Percentiles rank a stretch among this genome's conserved stretches.
Conservation (phyloP, 2,888 invertebrate species). For the Lithodes maja region DNA sequence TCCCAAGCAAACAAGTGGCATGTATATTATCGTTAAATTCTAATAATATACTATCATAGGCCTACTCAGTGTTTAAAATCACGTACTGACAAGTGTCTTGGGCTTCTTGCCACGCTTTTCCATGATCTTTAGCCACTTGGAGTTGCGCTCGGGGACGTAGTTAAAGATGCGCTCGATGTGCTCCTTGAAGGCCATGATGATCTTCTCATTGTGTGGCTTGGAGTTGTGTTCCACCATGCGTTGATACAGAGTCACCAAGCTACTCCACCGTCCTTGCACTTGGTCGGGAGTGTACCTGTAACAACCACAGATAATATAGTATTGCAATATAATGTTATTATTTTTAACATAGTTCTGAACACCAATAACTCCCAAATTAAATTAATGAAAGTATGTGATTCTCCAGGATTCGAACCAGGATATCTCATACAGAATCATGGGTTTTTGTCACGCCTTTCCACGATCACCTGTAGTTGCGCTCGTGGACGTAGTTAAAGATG, state of each 20-base stretch:
- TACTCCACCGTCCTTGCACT: conserved; percentile 61
- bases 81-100: conserved; percentile 39
- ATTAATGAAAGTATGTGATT: too few relatives aligned
- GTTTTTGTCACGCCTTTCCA: conserved; percentile 56
- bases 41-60: too few relatives aligned
- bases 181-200: conserved; percentile 50
- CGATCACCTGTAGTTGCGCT: conserved; percentile 57
- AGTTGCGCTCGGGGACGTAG: conserved; percentile 55
- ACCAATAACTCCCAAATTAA: too few relatives aligned
- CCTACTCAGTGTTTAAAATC: too few relatives aligned
- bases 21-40: too few relatives aligned
- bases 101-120: conserved; percentile 57
- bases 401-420: too few relatives aligned
- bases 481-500: conserved; percentile 52
- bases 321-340: too few relatives aligned
- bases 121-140: conserved; percentile 60
- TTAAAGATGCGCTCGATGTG: conserved; percentile 51
- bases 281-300: conserved; percentile 55
- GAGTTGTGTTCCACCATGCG: conserved; percentile 59
- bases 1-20: too few relatives aligned
- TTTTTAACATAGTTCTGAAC: too few relatives aligned
- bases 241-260: conserved; percentile 51
- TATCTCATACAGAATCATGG: too few relatives aligned
- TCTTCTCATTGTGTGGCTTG: conserved; percentile 48
- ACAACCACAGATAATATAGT: background rate